Base-by-base conservation (phyloP, 2,888 invertebrate genomes). In the Dolichopus griseipennis region DNA sequence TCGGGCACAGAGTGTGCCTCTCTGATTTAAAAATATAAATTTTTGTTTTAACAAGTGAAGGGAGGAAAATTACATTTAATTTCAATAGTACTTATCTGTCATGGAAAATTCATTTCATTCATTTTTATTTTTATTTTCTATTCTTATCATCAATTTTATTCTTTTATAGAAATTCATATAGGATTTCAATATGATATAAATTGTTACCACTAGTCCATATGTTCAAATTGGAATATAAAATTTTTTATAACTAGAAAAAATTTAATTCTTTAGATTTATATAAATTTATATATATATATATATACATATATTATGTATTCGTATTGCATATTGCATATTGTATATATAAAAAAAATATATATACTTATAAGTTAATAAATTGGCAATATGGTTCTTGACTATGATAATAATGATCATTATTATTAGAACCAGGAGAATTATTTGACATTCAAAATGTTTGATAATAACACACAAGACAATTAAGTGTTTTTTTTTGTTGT, bases 171-270 rank as follows among this genome's bases (percentile, higher is more conserved):
- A 10, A 66, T 65, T 70, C 69, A 70, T 69, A 70, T 69, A 65
- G 69, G 69, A 69, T 67, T 52, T 52, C 52, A 52, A 52, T 52
- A 52, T 52, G 18, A 52, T 52, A 52, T 52, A 52, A 52, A 52
- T 52, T 52, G 52, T 52, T 52, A 74, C 75, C 75, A 76, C 75
- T 75, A 74, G 73, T 74, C 73, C 75, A 74, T 75, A 75, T 75
- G 75, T 71, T 75, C 72, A 72, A 66, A 72, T 73, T 52, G 52
- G 52, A 52, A 52, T n/a, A 52, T 52, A 52, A 52, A 52, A 52
- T 52, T 2, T 52, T 41, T 18, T 52, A n/a, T n/a, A 52, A 52
- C 52, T 52, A 18, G 1, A 52, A 18, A 52, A 52, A 18, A 52
- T 52, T 52, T 18, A 18, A 52, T 52, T 52, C 52, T 18, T 52